These are phyloP conservation scores for Crenichthys baileyi DNA, from an alignment of 2,797 vertebrate species.

Conservation along the genomic window DNA sequence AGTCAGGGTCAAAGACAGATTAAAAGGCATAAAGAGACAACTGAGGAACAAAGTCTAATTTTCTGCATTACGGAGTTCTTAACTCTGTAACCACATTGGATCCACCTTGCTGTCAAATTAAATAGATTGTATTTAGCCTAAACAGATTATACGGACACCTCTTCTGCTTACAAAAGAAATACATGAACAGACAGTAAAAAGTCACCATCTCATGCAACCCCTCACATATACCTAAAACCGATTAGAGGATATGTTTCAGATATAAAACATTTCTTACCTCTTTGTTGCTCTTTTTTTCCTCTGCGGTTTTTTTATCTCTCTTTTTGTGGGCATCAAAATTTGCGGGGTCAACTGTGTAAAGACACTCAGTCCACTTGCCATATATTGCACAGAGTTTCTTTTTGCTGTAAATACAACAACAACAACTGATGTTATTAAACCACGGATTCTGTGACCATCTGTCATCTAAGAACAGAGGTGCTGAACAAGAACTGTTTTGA, in stretches of 20 bases:
- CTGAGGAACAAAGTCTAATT: too few relatives aligned
- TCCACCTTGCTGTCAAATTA: background rate
- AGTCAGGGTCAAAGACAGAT: too few relatives aligned
- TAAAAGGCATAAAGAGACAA: too few relatives aligned
- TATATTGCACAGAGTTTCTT: constrained; percentile 94
- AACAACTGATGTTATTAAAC: constrained; percentile 5
- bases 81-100: background rate
- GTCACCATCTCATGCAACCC: background rate
- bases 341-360: constrained; percentile 88
- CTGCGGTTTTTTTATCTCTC: constrained; percentile 88
- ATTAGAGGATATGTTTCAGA: background rate
- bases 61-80: too few relatives aligned
- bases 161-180: background rate
- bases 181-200: background rate
- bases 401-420: constrained; percentile 83
- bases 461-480: background rate
- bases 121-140: background rate
- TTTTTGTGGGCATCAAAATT: constrained; percentile 92
- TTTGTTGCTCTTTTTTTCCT: constrained; percentile 91
- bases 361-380: constrained; percentile 97
- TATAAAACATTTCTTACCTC: constrained; percentile 78
- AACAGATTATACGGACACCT: background rate
- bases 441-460: constrained; percentile 5
- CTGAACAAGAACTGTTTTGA: background rate
- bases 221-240: background rate